Percentiles rank a stretch among this genome's conserved stretches.
These are phyloP conservation scores for Apeltes quadracus DNA, from an alignment of 2,113 vertebrate species.

Conservation along the genomic window DNA sequence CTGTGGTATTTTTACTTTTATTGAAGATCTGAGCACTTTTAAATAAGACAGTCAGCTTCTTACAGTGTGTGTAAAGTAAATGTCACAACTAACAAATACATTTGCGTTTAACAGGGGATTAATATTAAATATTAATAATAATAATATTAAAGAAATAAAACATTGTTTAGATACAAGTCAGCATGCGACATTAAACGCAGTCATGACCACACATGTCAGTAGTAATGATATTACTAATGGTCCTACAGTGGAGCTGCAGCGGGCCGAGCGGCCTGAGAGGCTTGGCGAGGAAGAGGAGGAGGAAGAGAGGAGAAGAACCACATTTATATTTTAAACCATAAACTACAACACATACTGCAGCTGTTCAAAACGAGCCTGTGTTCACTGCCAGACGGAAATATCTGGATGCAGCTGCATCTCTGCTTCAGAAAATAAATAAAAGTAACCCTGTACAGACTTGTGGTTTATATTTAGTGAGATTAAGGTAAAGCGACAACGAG, in stretches of 20 bases:
- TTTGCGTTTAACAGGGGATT: neutral
- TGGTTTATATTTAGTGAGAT: neutral
- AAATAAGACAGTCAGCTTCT: neutral
- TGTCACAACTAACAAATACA: neutral
- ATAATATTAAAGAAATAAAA: neutral
- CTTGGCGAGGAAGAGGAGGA: slow-evolving; percentile 21
- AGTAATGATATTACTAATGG: slow-evolving; percentile 8
- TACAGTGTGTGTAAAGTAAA: neutral
- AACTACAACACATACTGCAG: neutral
- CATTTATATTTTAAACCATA: neutral
- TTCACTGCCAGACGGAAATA: neutral
- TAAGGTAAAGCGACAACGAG: neutral
- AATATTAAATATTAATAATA: no score
- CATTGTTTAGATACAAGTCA: neutral
- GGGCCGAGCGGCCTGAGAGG: slow-evolving; percentile 16
- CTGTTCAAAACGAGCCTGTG: neutral
- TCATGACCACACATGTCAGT: neutral
- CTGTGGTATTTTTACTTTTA: neutral
- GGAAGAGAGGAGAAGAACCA: neutral
- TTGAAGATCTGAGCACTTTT: neutral
- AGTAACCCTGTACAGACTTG: neutral
- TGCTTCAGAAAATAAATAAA: neutral
- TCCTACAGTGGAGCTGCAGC: neutral
- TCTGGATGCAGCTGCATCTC: neutral
- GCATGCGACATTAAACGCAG: neutral